Conservation (phyloP, 1,140 invertebrate genomes). For the Lepidotrigona ventralis region DNA sequence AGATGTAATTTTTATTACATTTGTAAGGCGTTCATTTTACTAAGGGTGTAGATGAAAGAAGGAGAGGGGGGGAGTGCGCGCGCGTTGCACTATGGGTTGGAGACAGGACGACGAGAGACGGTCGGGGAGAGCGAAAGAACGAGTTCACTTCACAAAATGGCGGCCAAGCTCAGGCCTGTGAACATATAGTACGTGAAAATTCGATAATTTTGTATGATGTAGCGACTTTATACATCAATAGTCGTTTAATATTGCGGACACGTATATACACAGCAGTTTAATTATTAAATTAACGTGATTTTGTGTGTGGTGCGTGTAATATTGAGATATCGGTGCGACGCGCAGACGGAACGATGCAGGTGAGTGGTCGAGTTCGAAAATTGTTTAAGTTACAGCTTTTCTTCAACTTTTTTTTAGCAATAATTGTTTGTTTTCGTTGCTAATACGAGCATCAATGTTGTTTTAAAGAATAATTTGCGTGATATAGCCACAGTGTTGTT, state of each 20-base stretch:
- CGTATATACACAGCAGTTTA: constrained; percentile 49
- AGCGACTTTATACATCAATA: constrained; percentile 50
- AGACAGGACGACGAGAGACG: constrained; percentile 37
- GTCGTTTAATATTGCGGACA: constrained; percentile 55
- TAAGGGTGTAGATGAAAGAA: constrained; percentile 1
- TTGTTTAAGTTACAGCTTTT: constrained; percentile 55
- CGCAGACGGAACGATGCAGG: constrained; percentile 79
- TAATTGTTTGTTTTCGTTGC: constrained; percentile 56
- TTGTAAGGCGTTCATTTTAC: constrained; percentile 25
- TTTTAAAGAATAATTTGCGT: constrained; percentile 42
- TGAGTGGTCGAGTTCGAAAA: constrained; percentile 73
- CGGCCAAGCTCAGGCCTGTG: constrained; percentile 68
- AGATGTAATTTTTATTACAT: constrained; percentile 18
- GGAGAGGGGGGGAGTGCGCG: constrained; percentile 17
- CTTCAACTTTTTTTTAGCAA: constrained; percentile 24
- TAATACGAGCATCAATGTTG: constrained; percentile 14
- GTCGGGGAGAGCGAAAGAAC: constrained; percentile 68
- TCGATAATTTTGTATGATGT: constrained; percentile 72
- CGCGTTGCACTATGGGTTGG: constrained; percentile 69
- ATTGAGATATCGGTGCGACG: constrained; percentile 69
- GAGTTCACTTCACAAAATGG: constrained; percentile 76
- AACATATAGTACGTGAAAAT: constrained; percentile 76
- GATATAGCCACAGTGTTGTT: constrained; percentile 70
- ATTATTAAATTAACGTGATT: constrained; percentile 49
- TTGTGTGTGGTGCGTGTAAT: constrained; percentile 37